Evolutionary conservation across 2,113 vertebrate species (phyloP), one percentile per base, ranked within the genome.

Genomic region (Empidonax alnorum): DNA sequence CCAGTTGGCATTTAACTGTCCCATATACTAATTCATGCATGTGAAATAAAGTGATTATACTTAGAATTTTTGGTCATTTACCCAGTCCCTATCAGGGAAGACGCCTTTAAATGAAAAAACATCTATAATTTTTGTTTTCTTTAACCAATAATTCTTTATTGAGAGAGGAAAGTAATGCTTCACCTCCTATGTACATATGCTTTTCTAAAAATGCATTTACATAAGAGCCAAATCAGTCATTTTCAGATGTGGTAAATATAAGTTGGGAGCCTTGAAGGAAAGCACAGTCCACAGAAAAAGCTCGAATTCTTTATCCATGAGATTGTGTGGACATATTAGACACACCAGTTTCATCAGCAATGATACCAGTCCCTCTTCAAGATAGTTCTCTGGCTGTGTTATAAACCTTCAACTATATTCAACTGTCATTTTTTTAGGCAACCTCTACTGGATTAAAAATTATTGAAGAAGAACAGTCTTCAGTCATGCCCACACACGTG

Each of bases 1-100:
- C 66, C 72, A 53, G 56, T 1, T 97, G 95, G 74, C 93, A 90
- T 91, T 93, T 91, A 73, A 61, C 81, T 96, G 91, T 91, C 93
- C 93, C 87, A 93, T 87, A 90, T 96, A 94, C 49, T 96, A 92
- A 67, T 94, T 91, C 95, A 96, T 95, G 84, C 89, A 92, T 96
- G 91, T 87, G 94, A 85, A 96, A 87, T 33, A 83, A 87, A 96
- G 93, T 73, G 0, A 91, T 94, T 87, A 77, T 66, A 80, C 46
- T 91, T 87, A 35, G 4, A 82, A 24, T 61, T 90, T 89, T 83
- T 91, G 14, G 58, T 87, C 52, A 93, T 94, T 84, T 84, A 88
- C 69, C 53, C 7, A 66, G 33, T 72, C 62, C 8, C 19, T 84
- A 84, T 85, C 33, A 87, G 30, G 30, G 37, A 73, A 91, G 61